Evolutionary conservation across 2,888 invertebrate species (phyloP).

Genomic region (Prosapia bicincta): DNA sequence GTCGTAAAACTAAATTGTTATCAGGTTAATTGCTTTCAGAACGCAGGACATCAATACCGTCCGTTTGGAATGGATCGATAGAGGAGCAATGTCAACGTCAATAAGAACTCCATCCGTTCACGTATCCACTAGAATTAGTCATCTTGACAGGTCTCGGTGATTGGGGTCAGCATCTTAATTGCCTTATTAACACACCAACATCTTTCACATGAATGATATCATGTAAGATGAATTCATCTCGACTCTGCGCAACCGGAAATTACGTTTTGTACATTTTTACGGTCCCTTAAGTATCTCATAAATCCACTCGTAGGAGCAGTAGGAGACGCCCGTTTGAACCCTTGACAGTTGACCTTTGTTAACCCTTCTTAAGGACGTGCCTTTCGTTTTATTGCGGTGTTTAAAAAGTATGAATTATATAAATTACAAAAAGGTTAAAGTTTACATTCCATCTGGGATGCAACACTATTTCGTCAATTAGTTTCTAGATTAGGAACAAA

Average conservation of each 20-base stretch:
- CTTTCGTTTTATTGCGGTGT: neutral
- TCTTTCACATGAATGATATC: neutral
- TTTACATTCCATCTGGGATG: neutral
- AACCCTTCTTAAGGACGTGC: neutral
- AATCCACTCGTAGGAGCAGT: neutral
- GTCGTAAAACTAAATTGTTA: neutral
- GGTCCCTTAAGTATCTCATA: neutral
- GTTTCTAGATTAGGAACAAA: neutral
- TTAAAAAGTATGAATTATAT: neutral
- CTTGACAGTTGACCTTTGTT: neutral
- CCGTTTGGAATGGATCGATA: neutral
- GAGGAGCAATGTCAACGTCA: neutral
- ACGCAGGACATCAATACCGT: neutral
- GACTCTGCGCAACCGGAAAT: neutral
- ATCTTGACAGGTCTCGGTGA: neutral
- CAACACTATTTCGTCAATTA: neutral
- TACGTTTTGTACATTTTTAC: neutral
- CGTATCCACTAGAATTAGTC: neutral
- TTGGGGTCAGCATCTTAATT: neutral
- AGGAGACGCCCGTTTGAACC: neutral
- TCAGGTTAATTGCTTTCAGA: neutral
- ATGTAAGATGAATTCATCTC: neutral
- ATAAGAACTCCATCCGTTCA: neutral
- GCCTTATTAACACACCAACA: neutral
- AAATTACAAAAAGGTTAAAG: neutral